A percentile compares a stretch with the other conserved stretches of the same genome.
These are phyloP conservation scores for Danio choprae DNA, from an alignment of 2,797 vertebrate species.

Conservation along the genomic window DNA sequence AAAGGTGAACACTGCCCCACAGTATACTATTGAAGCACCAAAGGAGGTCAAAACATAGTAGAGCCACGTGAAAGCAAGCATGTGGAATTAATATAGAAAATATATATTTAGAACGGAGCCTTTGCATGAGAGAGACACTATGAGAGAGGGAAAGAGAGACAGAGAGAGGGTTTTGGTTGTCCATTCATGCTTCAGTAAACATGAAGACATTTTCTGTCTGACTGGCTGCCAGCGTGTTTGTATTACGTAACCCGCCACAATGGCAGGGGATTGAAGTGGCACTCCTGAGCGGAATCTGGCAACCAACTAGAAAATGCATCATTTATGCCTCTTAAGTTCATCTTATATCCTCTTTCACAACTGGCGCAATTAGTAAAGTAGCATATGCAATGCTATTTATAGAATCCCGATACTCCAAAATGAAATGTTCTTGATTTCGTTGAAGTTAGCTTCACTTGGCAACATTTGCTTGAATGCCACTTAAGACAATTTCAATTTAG, in stretches of 20 bases:
- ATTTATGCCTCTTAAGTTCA: slow-evolving; percentile 27
- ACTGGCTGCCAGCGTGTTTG: slow-evolving; percentile 75
- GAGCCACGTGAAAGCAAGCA: slow-evolving; percentile 75
- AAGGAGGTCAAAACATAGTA: slow-evolving; percentile 68
- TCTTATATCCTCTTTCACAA: not conserved
- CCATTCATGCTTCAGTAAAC: slow-evolving; percentile 78
- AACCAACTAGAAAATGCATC: slow-evolving; percentile 66
- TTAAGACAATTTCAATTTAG: not conserved
- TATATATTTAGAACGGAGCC: slow-evolving; percentile 74
- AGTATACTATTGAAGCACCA: not conserved
- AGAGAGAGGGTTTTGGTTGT: slow-evolving; percentile 60
- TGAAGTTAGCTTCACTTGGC: not conserved
- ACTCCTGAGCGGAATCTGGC: slow-evolving; percentile 70
- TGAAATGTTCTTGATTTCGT: not conserved
- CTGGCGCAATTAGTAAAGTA: not conserved
- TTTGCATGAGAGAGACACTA: slow-evolving; percentile 65
- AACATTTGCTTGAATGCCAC: not conserved
- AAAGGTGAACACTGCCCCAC: slow-evolving; percentile 29
- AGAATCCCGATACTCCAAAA: slow-evolving; percentile 22
- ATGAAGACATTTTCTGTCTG: slow-evolving; percentile 81
- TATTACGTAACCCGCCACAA: slow-evolving; percentile 78
- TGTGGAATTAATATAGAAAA: slow-evolving; percentile 76
- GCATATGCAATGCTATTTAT: not conserved
- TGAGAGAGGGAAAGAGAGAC: slow-evolving; percentile 54
- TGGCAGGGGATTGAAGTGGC: slow-evolving; percentile 73